Evolutionary conservation across 2,888 invertebrate species (phyloP).

Genomic region (Phortica magna): DNA sequence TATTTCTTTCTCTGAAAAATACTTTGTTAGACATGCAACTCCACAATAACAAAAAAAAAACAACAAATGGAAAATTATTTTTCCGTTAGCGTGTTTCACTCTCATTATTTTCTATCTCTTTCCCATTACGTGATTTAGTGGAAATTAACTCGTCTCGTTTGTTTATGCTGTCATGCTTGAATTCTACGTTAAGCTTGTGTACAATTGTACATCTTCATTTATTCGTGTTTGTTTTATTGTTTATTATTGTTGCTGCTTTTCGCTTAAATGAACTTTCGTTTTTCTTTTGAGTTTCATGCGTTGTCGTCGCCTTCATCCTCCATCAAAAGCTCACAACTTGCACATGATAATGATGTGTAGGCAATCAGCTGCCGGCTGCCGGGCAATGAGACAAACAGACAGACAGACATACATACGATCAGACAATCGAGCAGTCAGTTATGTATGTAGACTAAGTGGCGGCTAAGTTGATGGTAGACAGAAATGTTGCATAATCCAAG

Average conservation of each 20-base stretch:
- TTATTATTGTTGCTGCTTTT: neutral
- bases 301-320: constrained; percentile 24
- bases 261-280: constrained; percentile 56
- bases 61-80: too few species aligned
- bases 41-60: too few species aligned
- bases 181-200: neutral
- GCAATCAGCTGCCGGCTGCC: constrained; percentile 26
- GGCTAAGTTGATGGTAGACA: constrained; percentile 47
- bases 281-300: constrained; percentile 45
- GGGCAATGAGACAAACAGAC: neutral
- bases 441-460: constrained; percentile 26
- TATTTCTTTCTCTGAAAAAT: too few species aligned
- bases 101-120: neutral
- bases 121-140: neutral
- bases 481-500: neutral
- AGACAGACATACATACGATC: neutral
- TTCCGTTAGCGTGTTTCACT: too few species aligned
- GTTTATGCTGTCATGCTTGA: neutral
- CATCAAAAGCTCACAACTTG: too few species aligned
- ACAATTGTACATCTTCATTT: constrained; percentile 24
- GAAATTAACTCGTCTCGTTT: neutral
- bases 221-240: constrained; percentile 1
- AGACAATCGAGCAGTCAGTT: neutral
- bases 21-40: too few species aligned
- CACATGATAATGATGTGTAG: neutral